phyloP scores from a whole-genome alignment of 2,888 invertebrate genomes.

The Drosophila robusta region DNA sequence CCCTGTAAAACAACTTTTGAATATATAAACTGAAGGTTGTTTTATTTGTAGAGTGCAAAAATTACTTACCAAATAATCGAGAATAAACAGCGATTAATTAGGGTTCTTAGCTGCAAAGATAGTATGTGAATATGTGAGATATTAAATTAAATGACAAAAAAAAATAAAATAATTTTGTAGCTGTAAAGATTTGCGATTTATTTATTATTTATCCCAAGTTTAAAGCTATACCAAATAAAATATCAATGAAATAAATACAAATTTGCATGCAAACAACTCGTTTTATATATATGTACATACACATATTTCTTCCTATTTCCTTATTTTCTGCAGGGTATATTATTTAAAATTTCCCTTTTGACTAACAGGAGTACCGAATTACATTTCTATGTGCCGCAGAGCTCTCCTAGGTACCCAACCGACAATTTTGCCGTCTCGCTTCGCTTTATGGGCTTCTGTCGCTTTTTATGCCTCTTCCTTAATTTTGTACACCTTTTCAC shows the following conservation, averaged over 20 bases:
- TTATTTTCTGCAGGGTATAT: slow-evolving; percentile 3
- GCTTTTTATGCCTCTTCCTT: slow-evolving; percentile 46
- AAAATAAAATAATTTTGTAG: no score
- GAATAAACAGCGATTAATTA: no score
- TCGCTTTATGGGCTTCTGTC: slow-evolving; percentile 44
- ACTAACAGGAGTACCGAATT: slow-evolving; percentile 23
- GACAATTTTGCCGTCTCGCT: slow-evolving; percentile 23
- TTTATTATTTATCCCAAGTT: no score
- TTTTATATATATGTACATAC: not conserved
- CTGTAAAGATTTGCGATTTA: no score
- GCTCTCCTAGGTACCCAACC: slow-evolving; percentile 8
- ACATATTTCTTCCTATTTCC: not conserved
- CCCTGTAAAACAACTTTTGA: not conserved
- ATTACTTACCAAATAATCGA: not conserved
- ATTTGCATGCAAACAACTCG: no score
- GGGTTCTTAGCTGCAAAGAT: no score
- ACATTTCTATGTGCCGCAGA: slow-evolving; percentile 11
- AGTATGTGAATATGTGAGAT: no score
- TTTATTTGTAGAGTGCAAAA: not conserved
- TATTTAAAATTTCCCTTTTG: not conserved
- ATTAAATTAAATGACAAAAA: no score
- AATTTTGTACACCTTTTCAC: slow-evolving; percentile 62
- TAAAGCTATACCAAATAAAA: no score
- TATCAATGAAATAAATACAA: no score
- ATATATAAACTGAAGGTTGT: no score